These are phyloP conservation scores for Nemoura dubitans DNA, from an alignment of 2,888 invertebrate species.

Conservation along the genomic window DNA sequence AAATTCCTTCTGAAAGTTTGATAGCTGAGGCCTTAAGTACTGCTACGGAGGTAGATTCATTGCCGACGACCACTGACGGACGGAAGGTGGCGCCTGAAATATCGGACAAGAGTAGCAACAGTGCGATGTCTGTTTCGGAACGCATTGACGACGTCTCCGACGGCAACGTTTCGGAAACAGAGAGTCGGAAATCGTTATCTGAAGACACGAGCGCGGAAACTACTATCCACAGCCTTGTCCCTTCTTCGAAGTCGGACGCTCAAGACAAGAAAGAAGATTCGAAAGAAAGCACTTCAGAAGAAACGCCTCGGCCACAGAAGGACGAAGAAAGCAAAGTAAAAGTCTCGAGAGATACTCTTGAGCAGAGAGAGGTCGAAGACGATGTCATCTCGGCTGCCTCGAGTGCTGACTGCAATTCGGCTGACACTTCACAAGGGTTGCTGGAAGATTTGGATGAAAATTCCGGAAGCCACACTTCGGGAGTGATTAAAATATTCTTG, in stretches of 20 bases:
- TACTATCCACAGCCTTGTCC: constrained; percentile 44
- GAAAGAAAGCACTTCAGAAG: not conserved
- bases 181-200: constrained; percentile 49
- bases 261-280: constrained; percentile 8
- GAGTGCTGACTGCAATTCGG: not conserved
- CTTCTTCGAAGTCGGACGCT: constrained; percentile 20
- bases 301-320: not conserved
- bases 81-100: not conserved
- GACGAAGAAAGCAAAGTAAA: constrained; percentile 1
- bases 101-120: constrained; percentile 33
- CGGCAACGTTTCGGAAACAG: constrained; percentile 8
- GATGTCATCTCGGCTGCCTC: not conserved
- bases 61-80: not conserved
- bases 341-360: not conserved
- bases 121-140: constrained; percentile 37
- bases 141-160: constrained; percentile 28
- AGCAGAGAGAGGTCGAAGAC: not conserved
- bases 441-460: constrained; percentile 23
- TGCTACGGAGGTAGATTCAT: not conserved
- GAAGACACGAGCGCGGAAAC: constrained; percentile 50
- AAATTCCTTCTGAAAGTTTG: not conserved
- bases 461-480: not conserved
- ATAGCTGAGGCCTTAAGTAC: not conserved
- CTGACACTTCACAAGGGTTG: constrained; percentile 4
- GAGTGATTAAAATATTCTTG: constrained; percentile 20